Base-by-base conservation (phyloP, 1,140 invertebrate species). In the Drosophila elegans region DNA sequence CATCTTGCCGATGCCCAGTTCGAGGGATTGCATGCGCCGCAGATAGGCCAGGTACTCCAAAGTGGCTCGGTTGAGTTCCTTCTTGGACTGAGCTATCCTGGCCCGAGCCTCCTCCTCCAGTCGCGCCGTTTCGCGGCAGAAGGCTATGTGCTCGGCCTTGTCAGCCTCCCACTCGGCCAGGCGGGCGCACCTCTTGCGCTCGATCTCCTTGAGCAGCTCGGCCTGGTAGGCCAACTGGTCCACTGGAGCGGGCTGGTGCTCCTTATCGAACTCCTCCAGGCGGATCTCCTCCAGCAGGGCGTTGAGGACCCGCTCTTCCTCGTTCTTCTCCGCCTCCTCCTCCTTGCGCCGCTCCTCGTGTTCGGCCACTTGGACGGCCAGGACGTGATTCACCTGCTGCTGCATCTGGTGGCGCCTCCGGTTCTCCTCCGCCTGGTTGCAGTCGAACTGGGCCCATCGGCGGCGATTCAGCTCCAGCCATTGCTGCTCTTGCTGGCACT, bases 41-140 rank as follows among this genome's bases (percentile, higher is more conserved):
- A 78, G 74, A 61, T 88, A 91, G 10, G 53, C 64, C 3, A 91
- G 73, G 44, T 80, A 91, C n/a, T 91, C 86, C 11, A 75, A 41
- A n/a, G 90, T 91, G 42, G 83, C 75, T 4, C 67, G 67, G 10
- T 77, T 53, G 3, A 88, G 56, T 4, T 84, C 69, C 44, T 48
- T 62, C 46, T 88, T 90, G 12, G 42, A 13, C 4, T 63, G 52
- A 2, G n/a, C 34, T 4, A 90, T 71, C 11, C 25, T 52, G 2
- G 27, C 49, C 16, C 41, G 57, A 6, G 78, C 78, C 41, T 84
- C 83, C 5, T 48, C 74, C 44, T 91, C 78, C 7, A 88, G 61
- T 2, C 71, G 72, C 1, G 80, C 42, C 0, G 86, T 81, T 21
- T 91, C 82, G 0, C 51, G 41, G 7, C 75, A 71, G 53, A 91